Percentiles rank a stretch among this genome's conserved stretches.
phyloP scores from a whole-genome alignment of 2,888 invertebrate species.

The Scaeva pyrastri region DNA sequence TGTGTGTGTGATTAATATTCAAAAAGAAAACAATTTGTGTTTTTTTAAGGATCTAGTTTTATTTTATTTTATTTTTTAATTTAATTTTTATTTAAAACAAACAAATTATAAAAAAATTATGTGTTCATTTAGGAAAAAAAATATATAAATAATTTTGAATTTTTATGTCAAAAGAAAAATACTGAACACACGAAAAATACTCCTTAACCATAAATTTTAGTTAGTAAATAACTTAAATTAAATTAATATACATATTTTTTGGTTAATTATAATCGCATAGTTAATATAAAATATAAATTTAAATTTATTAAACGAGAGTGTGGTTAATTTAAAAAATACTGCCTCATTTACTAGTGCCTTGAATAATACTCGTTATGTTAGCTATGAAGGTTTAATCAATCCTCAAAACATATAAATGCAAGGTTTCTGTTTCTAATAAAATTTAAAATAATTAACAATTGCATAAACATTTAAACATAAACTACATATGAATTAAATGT shows the following conservation, averaged over 20 bases:
- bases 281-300: background rate
- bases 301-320: constrained; percentile 13
- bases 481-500: too few relatives aligned
- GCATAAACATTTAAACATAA: constrained; percentile 4
- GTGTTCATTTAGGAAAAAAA: constrained; percentile 9
- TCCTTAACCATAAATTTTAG: constrained; percentile 45
- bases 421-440: constrained; percentile 6
- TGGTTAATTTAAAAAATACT: constrained; percentile 8
- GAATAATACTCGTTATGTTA: constrained; percentile 65
- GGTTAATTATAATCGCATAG: background rate
- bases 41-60: constrained; percentile 55
- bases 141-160: background rate
- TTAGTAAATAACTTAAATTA: constrained; percentile 42
- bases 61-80: constrained; percentile 36
- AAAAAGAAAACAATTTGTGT: constrained; percentile 28
- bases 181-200: constrained; percentile 8
- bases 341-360: constrained; percentile 69
- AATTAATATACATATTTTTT: constrained; percentile 8
- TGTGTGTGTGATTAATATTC: too few relatives aligned
- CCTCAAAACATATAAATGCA: constrained; percentile 31
- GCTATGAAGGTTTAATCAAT: constrained; percentile 22
- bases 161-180: background rate
- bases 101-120: background rate
- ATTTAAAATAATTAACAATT: constrained; percentile 8
- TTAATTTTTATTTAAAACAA: constrained; percentile 2